Evolutionary conservation across 2,113 vertebrate genomes (phyloP), one percentile per base, ranked within the genome.

Genomic region (Hyaena hyaena): DNA sequence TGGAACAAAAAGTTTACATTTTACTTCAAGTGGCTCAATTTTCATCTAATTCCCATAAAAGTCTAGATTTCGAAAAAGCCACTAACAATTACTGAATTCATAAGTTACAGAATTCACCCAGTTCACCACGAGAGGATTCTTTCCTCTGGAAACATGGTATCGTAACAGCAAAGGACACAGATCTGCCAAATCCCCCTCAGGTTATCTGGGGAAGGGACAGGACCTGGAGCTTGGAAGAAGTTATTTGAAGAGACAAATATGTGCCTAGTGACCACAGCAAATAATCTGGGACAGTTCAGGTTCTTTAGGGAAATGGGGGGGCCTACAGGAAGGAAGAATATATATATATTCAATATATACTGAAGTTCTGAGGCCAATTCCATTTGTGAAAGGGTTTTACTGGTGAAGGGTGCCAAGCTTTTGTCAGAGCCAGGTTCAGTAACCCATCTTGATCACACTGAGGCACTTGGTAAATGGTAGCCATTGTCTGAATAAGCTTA

Each of bases 1-100:
- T 31, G n/a, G 84, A 96, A 90, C 84, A 93, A 31, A 61, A 89
- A 50, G 4, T 71, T 83, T 79, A 14, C 10, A 50, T 77, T 88
- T 83, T 50, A 71, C 0, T 77, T 95, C 17, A 45, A 88, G 45
- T 84, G 19, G 63, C 92, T 92, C 28, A 76, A 23, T 63, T 82
- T 65, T 82, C 58, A 92, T 82, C 26, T 66, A 77, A 55, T 66
- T 97, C 73, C 43, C 89, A 88, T 55, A 16, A 93, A 93, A 96
- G n/a, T 7, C 23, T 71, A 35, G 31, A 11, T 35, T 69, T 90
- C 79, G 53, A 12, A 71, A 86, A 95, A 95, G 33, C 19, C 12
- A 58, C 35, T 87, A 73, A 53, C 10, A 86, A 24, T 93, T n/a
- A 53, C 35, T 16, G 80, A 91, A 87, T 58, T 71, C 8, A 39